phyloP scores from a whole-genome alignment of 2,888 invertebrate genomes.

The Noctua fimbriata region DNA sequence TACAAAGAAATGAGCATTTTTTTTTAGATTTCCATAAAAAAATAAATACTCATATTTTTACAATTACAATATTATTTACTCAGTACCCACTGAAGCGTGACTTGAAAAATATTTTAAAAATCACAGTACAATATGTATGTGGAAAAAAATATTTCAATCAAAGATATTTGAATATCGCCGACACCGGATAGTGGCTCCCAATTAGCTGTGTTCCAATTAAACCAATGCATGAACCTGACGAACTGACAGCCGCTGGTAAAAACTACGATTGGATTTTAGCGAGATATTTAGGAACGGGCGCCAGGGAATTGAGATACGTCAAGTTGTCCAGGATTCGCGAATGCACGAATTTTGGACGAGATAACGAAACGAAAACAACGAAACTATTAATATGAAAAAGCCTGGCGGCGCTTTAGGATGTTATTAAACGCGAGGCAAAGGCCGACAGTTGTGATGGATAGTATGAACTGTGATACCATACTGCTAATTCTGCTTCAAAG shows the following conservation, averaged over 20 bases:
- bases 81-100: neutral
- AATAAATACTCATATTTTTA: neutral
- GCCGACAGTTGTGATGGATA: neutral
- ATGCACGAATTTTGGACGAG: neutral
- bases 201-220: conserved; percentile 65
- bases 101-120: conserved; percentile 13
- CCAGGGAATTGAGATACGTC: conserved; percentile 9
- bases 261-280: conserved; percentile 41
- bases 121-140: neutral
- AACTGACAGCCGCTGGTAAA: conserved; percentile 21
- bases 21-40: neutral
- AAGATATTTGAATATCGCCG: conserved; percentile 55
- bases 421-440: neutral
- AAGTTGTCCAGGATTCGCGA: conserved; percentile 15
- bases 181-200: conserved; percentile 50
- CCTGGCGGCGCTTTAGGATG: too few relatives aligned
- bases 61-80: conserved; percentile 31
- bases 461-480: neutral
- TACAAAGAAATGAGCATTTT: neutral
- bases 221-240: conserved; percentile 50
- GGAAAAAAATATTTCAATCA: conserved; percentile 39
- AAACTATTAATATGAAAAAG: neutral
- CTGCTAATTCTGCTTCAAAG: neutral
- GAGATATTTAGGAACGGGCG: conserved; percentile 8
- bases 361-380: conserved; percentile 2